These are phyloP conservation scores for Tragelaphus strepsiceros DNA, from an alignment of 2,113 vertebrate genomes.

Conservation along the genomic window DNA sequence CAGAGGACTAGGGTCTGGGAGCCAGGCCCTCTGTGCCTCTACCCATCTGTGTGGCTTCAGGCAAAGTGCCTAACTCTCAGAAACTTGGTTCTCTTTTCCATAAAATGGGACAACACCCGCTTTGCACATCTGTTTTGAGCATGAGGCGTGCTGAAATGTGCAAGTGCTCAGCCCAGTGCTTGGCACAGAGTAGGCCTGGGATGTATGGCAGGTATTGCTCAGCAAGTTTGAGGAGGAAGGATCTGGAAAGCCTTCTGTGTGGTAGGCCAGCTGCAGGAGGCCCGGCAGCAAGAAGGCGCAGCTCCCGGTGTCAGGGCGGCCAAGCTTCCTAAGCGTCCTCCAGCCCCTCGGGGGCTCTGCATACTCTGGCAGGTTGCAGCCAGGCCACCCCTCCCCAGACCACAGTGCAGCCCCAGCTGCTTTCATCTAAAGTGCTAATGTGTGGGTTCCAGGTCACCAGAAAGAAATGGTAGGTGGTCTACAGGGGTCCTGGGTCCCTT, in stretches of 20 bases:
- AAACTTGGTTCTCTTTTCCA: neutral
- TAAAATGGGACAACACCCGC: neutral
- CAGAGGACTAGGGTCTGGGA: accelerated
- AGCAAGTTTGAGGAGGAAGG: neutral
- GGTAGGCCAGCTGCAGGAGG: neutral
- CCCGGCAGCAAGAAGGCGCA: neutral
- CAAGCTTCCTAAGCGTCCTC: neutral
- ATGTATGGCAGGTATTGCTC: neutral
- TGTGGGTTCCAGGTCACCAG: neutral
- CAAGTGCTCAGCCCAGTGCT: too few species aligned
- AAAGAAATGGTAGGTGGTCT: neutral
- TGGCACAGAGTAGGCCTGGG: neutral
- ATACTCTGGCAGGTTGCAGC: neutral
- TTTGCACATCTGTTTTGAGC: neutral
- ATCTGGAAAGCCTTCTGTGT: neutral
- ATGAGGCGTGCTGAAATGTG: neutral
- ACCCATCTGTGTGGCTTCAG: neutral
- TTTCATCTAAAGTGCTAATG: neutral
- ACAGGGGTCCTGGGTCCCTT: neutral
- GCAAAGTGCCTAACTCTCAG: neutral
- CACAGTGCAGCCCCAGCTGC: neutral
- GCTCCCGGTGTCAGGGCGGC: accelerated
- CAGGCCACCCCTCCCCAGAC: too few species aligned
- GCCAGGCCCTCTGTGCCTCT: neutral
- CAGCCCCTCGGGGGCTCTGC: neutral